A percentile compares a stretch with the other conserved stretches of the same genome.
Evolutionary conservation across 2,113 vertebrate species (phyloP).

Genomic region (Ctenomys sociabilis): DNA sequence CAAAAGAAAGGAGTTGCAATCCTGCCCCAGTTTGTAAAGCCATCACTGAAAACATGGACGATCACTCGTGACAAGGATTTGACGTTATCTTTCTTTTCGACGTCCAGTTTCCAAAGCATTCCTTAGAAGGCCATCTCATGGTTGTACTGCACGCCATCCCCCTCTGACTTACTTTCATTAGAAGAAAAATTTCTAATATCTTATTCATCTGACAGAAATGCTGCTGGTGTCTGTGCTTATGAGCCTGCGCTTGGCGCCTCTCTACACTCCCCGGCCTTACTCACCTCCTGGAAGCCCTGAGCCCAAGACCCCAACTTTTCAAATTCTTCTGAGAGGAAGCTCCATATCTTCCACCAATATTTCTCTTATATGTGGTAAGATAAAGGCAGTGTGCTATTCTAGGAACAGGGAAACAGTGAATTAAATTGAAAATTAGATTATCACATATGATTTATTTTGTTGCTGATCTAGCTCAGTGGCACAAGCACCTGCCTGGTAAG

Average conservation of each 20-base stretch:
- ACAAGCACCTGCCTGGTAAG: no score
- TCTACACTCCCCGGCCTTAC: neutral
- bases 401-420: neutral
- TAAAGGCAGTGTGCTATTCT: neutral
- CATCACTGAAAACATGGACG: no score
- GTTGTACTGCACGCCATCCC: no score
- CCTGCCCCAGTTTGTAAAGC: no score
- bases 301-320: neutral
- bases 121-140: no score
- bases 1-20: no score
- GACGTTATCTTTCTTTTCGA: no score
- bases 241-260: neutral
- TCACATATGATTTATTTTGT: neutral
- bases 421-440: slow-evolving; percentile 39
- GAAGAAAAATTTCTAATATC: neutral
- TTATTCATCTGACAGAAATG: neutral
- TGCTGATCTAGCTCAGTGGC: no score
- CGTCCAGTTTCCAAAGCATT: no score
- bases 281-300: neutral
- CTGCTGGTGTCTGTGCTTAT: neutral
- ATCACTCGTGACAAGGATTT: no score
- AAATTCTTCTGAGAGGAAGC: neutral
- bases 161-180: neutral
- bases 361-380: neutral
- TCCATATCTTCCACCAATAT: neutral